These are phyloP conservation scores for Gryllus bimaculatus DNA, from an alignment of 1,140 invertebrate species.

Conservation along the genomic window DNA sequence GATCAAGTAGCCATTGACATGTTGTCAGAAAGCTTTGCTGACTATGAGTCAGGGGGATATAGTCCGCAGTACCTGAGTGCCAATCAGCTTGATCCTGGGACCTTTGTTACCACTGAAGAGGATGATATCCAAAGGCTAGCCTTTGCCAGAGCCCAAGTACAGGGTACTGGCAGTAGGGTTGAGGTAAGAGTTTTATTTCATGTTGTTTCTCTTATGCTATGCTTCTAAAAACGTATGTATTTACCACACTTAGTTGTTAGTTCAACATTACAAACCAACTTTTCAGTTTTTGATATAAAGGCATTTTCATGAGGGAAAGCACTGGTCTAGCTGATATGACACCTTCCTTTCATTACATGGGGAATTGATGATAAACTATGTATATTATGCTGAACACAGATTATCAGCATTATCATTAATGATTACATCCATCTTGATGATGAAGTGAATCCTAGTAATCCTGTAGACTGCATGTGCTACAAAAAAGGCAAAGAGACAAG, in stretches of 20 bases:
- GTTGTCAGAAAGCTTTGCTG: conserved; percentile 50
- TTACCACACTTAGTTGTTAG: not conserved
- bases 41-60: conserved; percentile 74
- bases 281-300: too few species aligned
- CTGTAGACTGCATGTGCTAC: too few species aligned
- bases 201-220: not conserved
- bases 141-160: conserved; percentile 56
- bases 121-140: conserved; percentile 70
- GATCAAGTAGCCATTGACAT: conserved; percentile 40
- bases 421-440: too few species aligned
- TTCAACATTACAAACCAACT: too few species aligned
- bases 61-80: conserved; percentile 64
- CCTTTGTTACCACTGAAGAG: conserved; percentile 64
- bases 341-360: too few species aligned
- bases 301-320: too few species aligned
- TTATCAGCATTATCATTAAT: too few species aligned
- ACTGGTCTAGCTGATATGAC: too few species aligned
- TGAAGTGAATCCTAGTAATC: too few species aligned
- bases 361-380: too few species aligned
- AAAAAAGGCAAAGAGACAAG: too few species aligned
- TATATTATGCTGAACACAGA: too few species aligned
- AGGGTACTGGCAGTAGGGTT: conserved; percentile 43
- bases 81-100: conserved; percentile 69
- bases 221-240: not conserved
- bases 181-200: conserved; percentile 28